phyloP scores from a whole-genome alignment of 2,113 vertebrate genomes.

The Chlorodrepanis virens region DNA sequence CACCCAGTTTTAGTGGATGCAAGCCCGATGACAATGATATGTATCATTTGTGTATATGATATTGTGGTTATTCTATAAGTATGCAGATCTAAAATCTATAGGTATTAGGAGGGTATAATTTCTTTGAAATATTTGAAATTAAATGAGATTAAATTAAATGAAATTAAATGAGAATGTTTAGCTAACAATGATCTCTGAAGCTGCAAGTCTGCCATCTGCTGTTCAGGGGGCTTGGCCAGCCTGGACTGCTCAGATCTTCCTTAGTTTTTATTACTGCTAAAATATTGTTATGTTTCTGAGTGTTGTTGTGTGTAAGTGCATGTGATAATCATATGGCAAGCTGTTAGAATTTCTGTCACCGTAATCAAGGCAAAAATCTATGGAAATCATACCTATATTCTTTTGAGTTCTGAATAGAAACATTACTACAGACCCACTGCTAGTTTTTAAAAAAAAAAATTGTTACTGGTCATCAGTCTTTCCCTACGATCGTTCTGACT shows the following conservation, averaged over 20 bases:
- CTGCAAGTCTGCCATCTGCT: conserved; percentile 50
- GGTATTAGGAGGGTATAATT: neutral
- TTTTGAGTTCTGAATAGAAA: neutral
- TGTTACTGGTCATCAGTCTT: neutral
- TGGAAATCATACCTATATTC: neutral
- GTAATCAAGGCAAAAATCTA: neutral
- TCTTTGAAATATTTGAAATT: neutral
- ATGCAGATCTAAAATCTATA: neutral
- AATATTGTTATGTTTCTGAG: neutral
- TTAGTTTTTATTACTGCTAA: neutral
- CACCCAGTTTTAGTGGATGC: neutral
- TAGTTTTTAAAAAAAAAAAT: neutral
- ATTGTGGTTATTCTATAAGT: neutral
- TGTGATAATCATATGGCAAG: neutral
- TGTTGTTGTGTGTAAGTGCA: neutral
- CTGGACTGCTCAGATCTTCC: neutral
- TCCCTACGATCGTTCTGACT: neutral
- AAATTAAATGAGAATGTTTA: neutral
- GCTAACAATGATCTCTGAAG: neutral
- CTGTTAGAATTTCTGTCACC: neutral
- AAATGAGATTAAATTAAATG: neutral
- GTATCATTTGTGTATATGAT: neutral
- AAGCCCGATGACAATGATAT: neutral
- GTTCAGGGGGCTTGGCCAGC: neutral
- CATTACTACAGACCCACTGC: neutral